These are phyloP conservation scores for Drosophila bocki DNA, from an alignment of 1,140 invertebrate species.

Conservation along the genomic window DNA sequence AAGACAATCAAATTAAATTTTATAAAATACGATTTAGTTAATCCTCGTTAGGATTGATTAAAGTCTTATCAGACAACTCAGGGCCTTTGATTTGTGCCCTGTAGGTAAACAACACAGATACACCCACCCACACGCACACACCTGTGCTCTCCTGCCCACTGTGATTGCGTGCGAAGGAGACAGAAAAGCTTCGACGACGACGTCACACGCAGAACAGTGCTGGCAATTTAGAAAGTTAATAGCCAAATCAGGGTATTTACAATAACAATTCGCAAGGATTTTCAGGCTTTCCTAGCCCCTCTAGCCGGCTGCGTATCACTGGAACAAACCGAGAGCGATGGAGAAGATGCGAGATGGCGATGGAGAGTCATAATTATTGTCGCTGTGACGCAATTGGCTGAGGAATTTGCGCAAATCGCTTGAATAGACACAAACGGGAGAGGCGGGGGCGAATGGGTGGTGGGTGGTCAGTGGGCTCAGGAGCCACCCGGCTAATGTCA, in stretches of 20 bases:
- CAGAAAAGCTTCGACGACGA: slow-evolving; percentile 18
- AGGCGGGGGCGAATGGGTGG: slow-evolving; percentile 4
- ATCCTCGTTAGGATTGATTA: slow-evolving; percentile 4
- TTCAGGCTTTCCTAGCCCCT: background rate
- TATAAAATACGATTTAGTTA: background rate
- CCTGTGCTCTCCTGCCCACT: slow-evolving; percentile 9
- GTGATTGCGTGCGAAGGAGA: background rate
- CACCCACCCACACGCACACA: slow-evolving; percentile 20
- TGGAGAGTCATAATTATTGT: slow-evolving; percentile 67
- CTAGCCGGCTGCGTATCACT: slow-evolving; percentile 1
- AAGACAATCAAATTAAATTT: background rate
- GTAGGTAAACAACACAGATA: slow-evolving; percentile 13
- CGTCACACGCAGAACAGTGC: slow-evolving; percentile 30
- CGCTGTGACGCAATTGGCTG: slow-evolving; percentile 73
- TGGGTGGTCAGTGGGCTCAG: slow-evolving; percentile 12
- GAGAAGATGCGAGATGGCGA: slow-evolving; percentile 19
- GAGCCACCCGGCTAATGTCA: slow-evolving; percentile 55
- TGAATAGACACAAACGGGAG: slow-evolving; percentile 49
- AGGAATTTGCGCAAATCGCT: slow-evolving; percentile 77
- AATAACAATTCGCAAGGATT: background rate
- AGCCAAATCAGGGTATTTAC: background rate
- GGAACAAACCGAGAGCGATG: background rate
- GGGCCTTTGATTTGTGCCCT: slow-evolving; percentile 2
- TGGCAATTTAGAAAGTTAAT: background rate
- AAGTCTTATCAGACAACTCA: background rate